phyloP scores from a whole-genome alignment of 2,888 invertebrate genomes.

The Drosophila flavopinicola region DNA sequence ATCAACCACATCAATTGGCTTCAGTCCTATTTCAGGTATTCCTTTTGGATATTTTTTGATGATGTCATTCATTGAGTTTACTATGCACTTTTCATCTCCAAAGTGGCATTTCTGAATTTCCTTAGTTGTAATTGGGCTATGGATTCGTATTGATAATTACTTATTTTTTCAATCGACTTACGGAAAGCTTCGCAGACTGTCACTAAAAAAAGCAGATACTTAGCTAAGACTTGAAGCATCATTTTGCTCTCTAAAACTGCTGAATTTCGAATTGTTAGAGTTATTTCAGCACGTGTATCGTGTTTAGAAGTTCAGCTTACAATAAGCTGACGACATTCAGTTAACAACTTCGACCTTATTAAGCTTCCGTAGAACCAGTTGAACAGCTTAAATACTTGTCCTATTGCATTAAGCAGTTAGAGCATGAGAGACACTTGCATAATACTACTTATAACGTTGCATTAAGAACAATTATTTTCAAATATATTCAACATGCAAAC shows the following conservation, averaged over 20 bases:
- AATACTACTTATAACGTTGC: not conserved
- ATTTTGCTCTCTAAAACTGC: too few relatives aligned
- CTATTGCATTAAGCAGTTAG: not conserved
- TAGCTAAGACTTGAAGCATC: too few relatives aligned
- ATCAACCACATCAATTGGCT: constrained; percentile 49
- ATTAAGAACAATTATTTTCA: not conserved
- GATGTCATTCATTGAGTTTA: constrained; percentile 37
- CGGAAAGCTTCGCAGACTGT: too few relatives aligned
- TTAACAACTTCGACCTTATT: too few relatives aligned
- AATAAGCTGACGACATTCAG: not conserved
- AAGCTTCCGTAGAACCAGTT: constrained; percentile 17
- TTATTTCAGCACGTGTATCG: not conserved
- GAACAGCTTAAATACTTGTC: not conserved
- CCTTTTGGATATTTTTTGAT: constrained; percentile 46
- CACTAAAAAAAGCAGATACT: too few relatives aligned
- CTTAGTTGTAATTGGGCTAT: constrained; percentile 5
- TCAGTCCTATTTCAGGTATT: constrained; percentile 46
- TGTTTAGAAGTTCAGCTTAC: not conserved
- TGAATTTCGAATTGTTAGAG: too few relatives aligned
- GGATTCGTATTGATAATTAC: too few relatives aligned
- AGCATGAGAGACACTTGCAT: not conserved
- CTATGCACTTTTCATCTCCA: constrained; percentile 41
- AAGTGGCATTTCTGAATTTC: constrained; percentile 49
- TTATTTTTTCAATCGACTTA: too few relatives aligned
- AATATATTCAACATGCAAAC: not conserved